These are phyloP conservation scores for Oplegnathus fasciatus DNA, from an alignment of 2,113 vertebrate species.

Conservation along the genomic window DNA sequence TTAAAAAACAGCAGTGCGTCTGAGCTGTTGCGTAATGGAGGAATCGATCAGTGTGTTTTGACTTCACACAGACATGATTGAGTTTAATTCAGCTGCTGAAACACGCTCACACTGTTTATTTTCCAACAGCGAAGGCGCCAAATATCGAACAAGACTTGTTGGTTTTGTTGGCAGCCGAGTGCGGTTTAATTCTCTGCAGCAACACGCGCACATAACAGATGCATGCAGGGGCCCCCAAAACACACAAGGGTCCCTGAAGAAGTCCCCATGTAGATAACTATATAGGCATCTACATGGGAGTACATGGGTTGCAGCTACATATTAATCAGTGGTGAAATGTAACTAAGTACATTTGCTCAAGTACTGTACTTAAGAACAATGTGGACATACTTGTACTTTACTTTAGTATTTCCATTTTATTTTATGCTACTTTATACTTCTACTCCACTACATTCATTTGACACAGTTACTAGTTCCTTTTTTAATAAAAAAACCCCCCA, in stretches of 20 bases:
- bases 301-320: too few relatives aligned
- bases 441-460: too few relatives aligned
- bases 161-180: background rate
- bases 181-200: background rate
- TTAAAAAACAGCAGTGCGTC: conserved; percentile 21
- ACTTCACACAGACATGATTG: background rate
- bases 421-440: too few relatives aligned
- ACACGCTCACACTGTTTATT: background rate
- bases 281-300: too few relatives aligned
- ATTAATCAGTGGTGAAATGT: too few relatives aligned
- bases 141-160: background rate
- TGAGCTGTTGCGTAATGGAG: conserved; percentile 39
- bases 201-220: background rate
- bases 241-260: background rate
- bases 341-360: too few relatives aligned
- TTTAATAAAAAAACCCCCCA: too few relatives aligned
- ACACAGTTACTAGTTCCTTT: too few relatives aligned
- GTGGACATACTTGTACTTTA: too few relatives aligned
- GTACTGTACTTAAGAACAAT: too few relatives aligned
- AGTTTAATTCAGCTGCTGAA: background rate
- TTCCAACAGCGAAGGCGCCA: background rate
- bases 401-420: too few relatives aligned
- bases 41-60: conserved; percentile 5
- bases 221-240: background rate
- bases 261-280: background rate